Conservation (phyloP, 2,797 vertebrate species). For the Cyprinella venusta region DNA sequence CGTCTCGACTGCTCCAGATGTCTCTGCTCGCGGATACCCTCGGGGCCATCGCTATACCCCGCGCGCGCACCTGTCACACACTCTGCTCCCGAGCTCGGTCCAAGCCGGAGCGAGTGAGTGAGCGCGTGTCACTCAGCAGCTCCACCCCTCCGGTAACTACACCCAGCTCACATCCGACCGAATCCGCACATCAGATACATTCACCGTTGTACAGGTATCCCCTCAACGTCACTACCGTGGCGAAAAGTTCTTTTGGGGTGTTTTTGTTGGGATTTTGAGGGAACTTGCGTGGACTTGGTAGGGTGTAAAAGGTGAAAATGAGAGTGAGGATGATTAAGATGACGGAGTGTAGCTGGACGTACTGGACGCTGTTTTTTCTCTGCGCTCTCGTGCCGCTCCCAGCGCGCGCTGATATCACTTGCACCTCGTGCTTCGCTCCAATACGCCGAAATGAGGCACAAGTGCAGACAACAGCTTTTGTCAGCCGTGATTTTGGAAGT, state of each 20-base stretch:
- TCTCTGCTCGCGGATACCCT: slow-evolving; percentile 43
- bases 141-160: slow-evolving; percentile 51
- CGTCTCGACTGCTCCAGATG: slow-evolving; percentile 41
- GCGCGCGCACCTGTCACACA: slow-evolving; percentile 50
- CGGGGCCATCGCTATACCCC: slow-evolving; percentile 38
- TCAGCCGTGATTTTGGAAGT: slow-evolving; percentile 8
- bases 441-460: slow-evolving; percentile 35
- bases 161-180: slow-evolving; percentile 34
- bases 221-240: slow-evolving; percentile 2
- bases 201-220: slow-evolving; percentile 30
- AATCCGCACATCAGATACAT: slow-evolving; percentile 29
- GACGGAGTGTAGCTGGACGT: slow-evolving; percentile 18
- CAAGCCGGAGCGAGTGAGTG: slow-evolving; percentile 27
- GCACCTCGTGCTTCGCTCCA: slow-evolving; percentile 58
- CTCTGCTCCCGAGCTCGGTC: slow-evolving; percentile 36
- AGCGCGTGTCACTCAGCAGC: slow-evolving; percentile 47
- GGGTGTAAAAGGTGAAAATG: not conserved
- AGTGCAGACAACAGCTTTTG: not conserved
- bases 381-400: slow-evolving; percentile 36
- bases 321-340: slow-evolving; percentile 17
- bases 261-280: slow-evolving; percentile 13
- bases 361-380: slow-evolving; percentile 29
- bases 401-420: slow-evolving; percentile 75
- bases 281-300: slow-evolving; percentile 23
- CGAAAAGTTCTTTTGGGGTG: slow-evolving; percentile 36